These are phyloP conservation scores for Cataglyphis cursor DNA, from an alignment of 2,888 invertebrate genomes.

Conservation along the genomic window DNA sequence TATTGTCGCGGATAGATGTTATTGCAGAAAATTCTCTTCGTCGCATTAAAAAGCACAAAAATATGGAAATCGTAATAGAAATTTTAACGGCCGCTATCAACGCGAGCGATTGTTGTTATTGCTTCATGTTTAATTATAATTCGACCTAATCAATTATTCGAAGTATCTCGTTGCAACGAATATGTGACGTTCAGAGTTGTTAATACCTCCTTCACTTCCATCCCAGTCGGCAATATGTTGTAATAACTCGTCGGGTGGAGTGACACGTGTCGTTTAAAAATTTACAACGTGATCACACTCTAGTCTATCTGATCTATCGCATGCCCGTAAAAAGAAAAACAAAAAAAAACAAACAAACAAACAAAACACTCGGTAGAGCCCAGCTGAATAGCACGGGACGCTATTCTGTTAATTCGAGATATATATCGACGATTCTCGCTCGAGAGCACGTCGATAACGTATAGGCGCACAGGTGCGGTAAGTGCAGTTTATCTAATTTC, in stretches of 20 bases:
- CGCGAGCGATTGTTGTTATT: slow-evolving; percentile 34
- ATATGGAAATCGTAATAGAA: background rate
- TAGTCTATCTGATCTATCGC: slow-evolving; percentile 50
- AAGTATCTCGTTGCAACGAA: slow-evolving; percentile 42
- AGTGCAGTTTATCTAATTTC: slow-evolving; percentile 49
- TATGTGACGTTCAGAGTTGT: slow-evolving; percentile 40
- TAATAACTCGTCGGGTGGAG: slow-evolving; percentile 47
- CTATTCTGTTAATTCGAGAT: slow-evolving; percentile 45
- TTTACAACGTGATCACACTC: slow-evolving; percentile 52
- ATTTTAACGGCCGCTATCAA: slow-evolving; percentile 9
- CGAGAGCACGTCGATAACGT: slow-evolving; percentile 20
- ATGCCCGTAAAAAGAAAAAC: background rate
- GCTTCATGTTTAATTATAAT: slow-evolving; percentile 40
- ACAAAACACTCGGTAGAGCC: slow-evolving; percentile 21
- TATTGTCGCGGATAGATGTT: background rate
- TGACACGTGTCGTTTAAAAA: slow-evolving; percentile 56
- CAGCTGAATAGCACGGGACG: slow-evolving; percentile 23
- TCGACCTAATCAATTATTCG: background rate
- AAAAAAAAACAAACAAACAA: background rate
- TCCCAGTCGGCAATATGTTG: slow-evolving; percentile 45
- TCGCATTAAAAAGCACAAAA: slow-evolving; percentile 12
- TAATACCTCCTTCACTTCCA: slow-evolving; percentile 49
- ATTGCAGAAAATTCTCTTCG: background rate
- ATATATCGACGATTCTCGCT: slow-evolving; percentile 23
- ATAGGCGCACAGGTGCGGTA: slow-evolving; percentile 23